Evolutionary conservation across 1,140 invertebrate species (phyloP).

Genomic region (Acyrthosiphon pisum): DNA sequence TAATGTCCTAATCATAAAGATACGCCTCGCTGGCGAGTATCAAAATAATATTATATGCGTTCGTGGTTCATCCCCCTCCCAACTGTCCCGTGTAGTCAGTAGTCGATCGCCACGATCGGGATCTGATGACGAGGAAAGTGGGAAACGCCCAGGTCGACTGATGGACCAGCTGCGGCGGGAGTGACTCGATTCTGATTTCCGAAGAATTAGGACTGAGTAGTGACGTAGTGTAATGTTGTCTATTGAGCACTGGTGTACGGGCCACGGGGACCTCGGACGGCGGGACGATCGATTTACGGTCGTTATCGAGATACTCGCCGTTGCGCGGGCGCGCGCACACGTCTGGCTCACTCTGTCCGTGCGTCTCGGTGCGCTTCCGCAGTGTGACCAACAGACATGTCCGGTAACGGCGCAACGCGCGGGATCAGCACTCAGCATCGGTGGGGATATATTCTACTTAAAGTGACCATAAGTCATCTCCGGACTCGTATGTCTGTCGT

Average conservation of each 20-base stretch:
- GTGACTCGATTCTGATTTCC: background rate
- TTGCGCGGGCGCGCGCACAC: background rate
- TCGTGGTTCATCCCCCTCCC: no score
- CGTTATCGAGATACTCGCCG: no score
- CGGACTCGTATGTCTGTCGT: background rate
- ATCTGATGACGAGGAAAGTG: background rate
- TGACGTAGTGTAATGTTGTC: no score
- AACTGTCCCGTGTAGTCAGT: background rate
- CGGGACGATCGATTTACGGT: background rate
- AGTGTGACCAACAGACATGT: background rate
- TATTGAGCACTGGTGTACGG: no score
- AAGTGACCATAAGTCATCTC: background rate
- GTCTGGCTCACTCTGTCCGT: background rate
- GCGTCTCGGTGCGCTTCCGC: background rate
- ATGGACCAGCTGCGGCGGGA: no score
- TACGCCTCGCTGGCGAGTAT: background rate
- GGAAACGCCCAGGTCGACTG: background rate
- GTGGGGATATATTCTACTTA: background rate
- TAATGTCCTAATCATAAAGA: background rate
- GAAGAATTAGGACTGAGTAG: background rate
- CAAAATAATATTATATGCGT: no score
- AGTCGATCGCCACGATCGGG: background rate
- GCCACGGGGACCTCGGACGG: no score
- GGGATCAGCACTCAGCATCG: background rate
- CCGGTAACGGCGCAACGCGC: background rate